Base-by-base conservation (phyloP, 1,140 invertebrate genomes). In the Euglossa dilemma region DNA sequence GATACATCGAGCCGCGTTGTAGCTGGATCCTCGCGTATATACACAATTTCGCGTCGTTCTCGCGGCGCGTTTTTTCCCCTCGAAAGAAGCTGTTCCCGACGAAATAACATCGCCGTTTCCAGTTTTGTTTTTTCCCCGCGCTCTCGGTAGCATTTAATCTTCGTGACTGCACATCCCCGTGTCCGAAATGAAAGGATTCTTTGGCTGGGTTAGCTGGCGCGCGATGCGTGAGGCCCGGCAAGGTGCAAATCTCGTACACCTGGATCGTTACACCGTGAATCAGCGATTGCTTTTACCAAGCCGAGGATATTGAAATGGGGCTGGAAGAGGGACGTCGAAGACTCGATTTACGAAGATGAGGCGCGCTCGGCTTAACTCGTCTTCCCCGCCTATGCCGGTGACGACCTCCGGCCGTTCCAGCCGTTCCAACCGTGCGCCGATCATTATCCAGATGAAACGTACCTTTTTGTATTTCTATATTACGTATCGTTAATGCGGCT, bases 261-360 rank as follows among this genome's bases (percentile, higher is more conserved):
- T 85, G 87, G 86, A 88, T 88, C 87, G 87, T 88, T 88, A 87
- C 86, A 85, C 78, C 87, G 86, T 88, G 86, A 88, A 87, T 88
- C 87, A 87, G 87, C 87, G 86, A 88, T 88, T 88, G 87, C 87
- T 82, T 88, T 87, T 85, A 85, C 87, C 83, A 82, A 87, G 86
- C 78, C 86, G 70, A 66, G 86, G 78, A 88, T 88, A 88, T 88
- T 88, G 87, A 88, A 88, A 88, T 83, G 86, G 85, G 86, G 66
- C 66, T 80, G 85, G 57, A 66, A 81, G 61, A 87, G 86, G 85
- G 57, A 87, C 85, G 86, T 84, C 86, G 86, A 88, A 85, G 83
- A 78, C 83, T 87, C 87, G 87, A 88, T 88, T 88, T 88, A 88
- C 87, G 87, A 88, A 88, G 87, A 88, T 88, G 87, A 88, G 87